phyloP scores from a whole-genome alignment of 2,113 vertebrate genomes.

The Cochlearius cochlearius region DNA sequence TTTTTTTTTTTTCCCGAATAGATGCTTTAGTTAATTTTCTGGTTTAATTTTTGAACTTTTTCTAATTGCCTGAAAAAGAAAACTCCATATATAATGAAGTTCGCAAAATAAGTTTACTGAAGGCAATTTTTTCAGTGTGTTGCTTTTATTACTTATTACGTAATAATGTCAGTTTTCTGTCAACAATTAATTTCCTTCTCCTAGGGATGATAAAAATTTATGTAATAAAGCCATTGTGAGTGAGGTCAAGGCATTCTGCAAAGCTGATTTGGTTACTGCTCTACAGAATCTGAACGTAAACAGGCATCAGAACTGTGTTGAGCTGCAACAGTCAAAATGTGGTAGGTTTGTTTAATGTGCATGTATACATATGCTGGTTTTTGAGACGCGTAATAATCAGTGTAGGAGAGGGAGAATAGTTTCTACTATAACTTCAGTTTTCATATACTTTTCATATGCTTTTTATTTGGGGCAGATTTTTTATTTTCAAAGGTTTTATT shows the following conservation, averaged over 20 bases:
- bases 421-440: background rate
- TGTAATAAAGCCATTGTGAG: constrained; percentile 91
- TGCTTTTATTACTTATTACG: background rate
- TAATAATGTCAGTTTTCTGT: background rate
- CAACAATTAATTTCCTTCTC: background rate
- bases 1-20: background rate
- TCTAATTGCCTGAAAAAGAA: background rate
- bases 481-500: background rate
- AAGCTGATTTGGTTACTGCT: constrained; percentile 82
- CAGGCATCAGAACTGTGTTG: background rate
- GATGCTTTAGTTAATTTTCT: background rate
- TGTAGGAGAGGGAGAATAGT: background rate
- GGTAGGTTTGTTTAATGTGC: background rate
- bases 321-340: constrained; percentile 25
- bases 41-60: background rate
- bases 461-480: background rate
- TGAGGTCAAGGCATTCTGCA: constrained; percentile 85
- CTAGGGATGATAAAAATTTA: constrained; percentile 93
- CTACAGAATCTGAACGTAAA: constrained; percentile 53
- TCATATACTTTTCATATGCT: background rate
- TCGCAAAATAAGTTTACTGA: background rate
- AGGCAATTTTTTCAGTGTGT: background rate
- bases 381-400: background rate
- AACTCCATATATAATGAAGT: fast-evolving
- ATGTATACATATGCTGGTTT: fast-evolving